Evolutionary conservation across 2,888 invertebrate species (phyloP).

Genomic region (Eretmocerus hayati): DNA sequence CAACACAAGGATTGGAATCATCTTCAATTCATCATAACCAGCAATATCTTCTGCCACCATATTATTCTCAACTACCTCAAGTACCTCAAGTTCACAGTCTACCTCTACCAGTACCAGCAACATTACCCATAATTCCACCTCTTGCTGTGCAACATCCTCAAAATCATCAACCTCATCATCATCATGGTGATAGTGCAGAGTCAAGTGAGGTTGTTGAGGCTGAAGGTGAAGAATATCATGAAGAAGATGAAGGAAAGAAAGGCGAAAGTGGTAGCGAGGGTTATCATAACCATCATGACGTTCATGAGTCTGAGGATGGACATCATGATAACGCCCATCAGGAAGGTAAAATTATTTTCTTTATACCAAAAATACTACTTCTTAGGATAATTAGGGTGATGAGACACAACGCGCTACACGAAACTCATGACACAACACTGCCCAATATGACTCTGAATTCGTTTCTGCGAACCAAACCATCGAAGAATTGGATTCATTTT

Average conservation of each 20-base stretch:
- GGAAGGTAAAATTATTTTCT: slow-evolving; percentile 9
- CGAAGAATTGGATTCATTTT: too few species aligned
- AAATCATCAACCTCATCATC: slow-evolving; percentile 8
- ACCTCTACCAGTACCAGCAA: slow-evolving; percentile 22
- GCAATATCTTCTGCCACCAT: too few species aligned
- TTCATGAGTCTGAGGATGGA: slow-evolving; percentile 18
- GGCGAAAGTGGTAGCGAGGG: slow-evolving; percentile 17
- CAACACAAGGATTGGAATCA: too few species aligned
- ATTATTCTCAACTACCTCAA: slow-evolving; percentile 29
- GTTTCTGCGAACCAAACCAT: too few species aligned
- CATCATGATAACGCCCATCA: slow-evolving; percentile 6
- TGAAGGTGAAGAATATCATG: slow-evolving; percentile 14
- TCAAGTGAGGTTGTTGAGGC: slow-evolving; percentile 25
- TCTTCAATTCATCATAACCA: too few species aligned
- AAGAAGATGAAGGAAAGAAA: slow-evolving; percentile 15
- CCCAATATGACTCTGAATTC: too few species aligned
- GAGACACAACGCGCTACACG: too few species aligned
- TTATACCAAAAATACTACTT: too few species aligned
- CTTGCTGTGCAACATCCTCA: not conserved
- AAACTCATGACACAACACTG: too few species aligned
- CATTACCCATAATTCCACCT: not conserved
- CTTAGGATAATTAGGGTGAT: too few species aligned
- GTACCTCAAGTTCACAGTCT: slow-evolving; percentile 24
- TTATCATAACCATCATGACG: slow-evolving; percentile 14
- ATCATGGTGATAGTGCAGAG: slow-evolving; percentile 15